Evolutionary conservation across 2,888 invertebrate species (phyloP), one percentile per base, ranked within the genome.

Genomic region (Aphodius sticticus): DNA sequence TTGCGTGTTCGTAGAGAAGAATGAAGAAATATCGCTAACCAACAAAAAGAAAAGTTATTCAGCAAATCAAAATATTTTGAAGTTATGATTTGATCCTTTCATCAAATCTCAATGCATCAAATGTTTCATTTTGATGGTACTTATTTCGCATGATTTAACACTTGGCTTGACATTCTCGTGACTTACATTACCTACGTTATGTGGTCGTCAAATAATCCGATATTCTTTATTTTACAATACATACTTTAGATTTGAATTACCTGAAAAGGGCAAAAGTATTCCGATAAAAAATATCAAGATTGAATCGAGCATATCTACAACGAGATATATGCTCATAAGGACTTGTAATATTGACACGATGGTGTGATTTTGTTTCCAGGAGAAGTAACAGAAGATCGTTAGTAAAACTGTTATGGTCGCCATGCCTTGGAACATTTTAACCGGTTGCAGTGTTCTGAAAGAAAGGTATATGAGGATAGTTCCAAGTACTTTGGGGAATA

Each of bases 1-100:
- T 93, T 95, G 77, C 96, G 91, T 86, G 95, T 90, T 80, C 96
- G 91, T 85, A 96, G 86, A 0, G 96, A 95, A 72, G 96, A 93
- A 88, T 97, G 96, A 15, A 95, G 87, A 84, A 96, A 93, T 76
- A 92, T 93, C 77, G 93, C 95, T 95, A 53, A 5, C 0, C 9
- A 53, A 87, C 82, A 91, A 90, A 74, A 74, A 9, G 2, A n/a
- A 9, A 12, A 71, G n/a, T 71, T 71, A 70, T 12, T 16, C 26
- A 9, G 12, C 12, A 70, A 70, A 9, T 9, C 9, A 9, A 37
- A 7, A n/a, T 53, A 16, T 26, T 26, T 26, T 3, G 26, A 26
- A 2, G 3, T 26, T 26, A 26, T 26, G 26, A 26, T 26, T 2
- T 26, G 26, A 3, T 26, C 26, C 26, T 26, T 26, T 26, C 26